Base-by-base conservation (phyloP, 2,888 invertebrate species). In the Acanthosoma haemorrhoidale region DNA sequence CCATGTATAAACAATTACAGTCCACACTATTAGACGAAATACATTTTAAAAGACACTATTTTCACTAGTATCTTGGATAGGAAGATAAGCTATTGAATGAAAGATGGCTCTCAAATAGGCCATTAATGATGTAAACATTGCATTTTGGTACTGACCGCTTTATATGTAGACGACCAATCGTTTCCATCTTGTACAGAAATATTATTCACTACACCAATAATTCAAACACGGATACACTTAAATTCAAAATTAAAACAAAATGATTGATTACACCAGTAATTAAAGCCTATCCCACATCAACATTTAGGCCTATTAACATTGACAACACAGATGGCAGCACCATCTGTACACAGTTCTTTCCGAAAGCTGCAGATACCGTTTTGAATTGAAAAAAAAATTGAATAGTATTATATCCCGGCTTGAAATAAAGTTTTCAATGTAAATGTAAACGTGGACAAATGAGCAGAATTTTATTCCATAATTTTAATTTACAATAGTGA, bases 281-380 rank as follows among this genome's bases (percentile, higher is more conserved):
- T 80, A 78, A 74, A 73, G 70, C 71, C 75, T 76, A 78, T 77
- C 78, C 78, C 79, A 80, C 79, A 81, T 81, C 82, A 82, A 82
- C 82, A 83, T 82, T 82, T 82, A 82, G 82, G 82, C 84, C 84
- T 83, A 84, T 85, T 85, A 85, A 88, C 85, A 88, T 88, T 89
- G 89, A 89, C 89, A 89, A 87, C 86, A 86, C 84, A 89, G 89
- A 86, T 87, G 88, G 89, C 89, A 86, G 84, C 85, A 85, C 84
- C 80, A 82, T 82, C 83, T 81, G 83, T 70, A 71, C 70, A 73
- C 71, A 73, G 38, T 61, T 61, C 61, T 16, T 60, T 9, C 21
- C 8, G 16, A 36, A 13, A 18, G 41, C 29, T 38, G 25, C 64
- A 64, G n/a, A 38, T 64, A 38, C 41, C 16, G 18, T 39, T 29